A percentile compares a stretch with the other conserved stretches of the same genome.
These are phyloP conservation scores for Endomychus coccineus DNA, from an alignment of 2,888 invertebrate genomes.

Conservation along the genomic window DNA sequence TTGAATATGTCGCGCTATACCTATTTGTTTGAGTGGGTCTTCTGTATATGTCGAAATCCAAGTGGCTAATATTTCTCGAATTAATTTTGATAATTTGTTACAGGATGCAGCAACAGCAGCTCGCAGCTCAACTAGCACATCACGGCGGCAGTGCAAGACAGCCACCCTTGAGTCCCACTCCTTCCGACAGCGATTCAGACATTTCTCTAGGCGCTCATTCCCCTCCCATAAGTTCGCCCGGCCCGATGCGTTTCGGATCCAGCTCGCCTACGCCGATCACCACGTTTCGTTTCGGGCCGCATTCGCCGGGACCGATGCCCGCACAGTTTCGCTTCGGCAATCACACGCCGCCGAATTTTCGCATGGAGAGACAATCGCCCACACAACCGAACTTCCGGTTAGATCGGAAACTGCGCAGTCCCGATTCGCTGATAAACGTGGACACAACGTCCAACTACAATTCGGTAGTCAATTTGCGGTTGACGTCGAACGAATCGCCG, in stretches of 20 bases:
- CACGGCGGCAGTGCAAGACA: constrained; percentile 33
- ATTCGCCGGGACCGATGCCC: constrained; percentile 45
- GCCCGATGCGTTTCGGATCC: constrained; percentile 35
- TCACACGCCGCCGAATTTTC: constrained; percentile 34
- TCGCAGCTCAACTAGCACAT: constrained; percentile 41
- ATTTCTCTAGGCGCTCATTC: constrained; percentile 44
- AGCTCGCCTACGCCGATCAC: constrained; percentile 38
- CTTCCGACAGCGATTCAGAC: constrained; percentile 44
- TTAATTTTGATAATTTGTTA: too few relatives aligned
- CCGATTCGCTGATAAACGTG: constrained; percentile 32
- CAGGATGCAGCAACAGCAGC: constrained; percentile 45
- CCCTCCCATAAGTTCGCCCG: constrained; percentile 40
- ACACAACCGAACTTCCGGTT: constrained; percentile 29
- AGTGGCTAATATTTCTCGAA: too few relatives aligned
- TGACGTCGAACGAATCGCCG: constrained; percentile 32
- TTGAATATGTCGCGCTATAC: too few relatives aligned
- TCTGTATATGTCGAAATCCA: too few relatives aligned
- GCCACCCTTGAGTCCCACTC: constrained; percentile 39
- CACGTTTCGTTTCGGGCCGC: constrained; percentile 42
- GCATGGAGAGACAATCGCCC: constrained; percentile 28
- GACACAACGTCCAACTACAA: constrained; percentile 21
- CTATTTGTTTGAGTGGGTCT: too few relatives aligned
- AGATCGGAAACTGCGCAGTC: constrained; percentile 29
- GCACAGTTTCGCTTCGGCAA: constrained; percentile 41
- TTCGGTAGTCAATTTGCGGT: constrained; percentile 28